phyloP scores from a whole-genome alignment of 2,113 vertebrate species.

The Vidua chalybeata region DNA sequence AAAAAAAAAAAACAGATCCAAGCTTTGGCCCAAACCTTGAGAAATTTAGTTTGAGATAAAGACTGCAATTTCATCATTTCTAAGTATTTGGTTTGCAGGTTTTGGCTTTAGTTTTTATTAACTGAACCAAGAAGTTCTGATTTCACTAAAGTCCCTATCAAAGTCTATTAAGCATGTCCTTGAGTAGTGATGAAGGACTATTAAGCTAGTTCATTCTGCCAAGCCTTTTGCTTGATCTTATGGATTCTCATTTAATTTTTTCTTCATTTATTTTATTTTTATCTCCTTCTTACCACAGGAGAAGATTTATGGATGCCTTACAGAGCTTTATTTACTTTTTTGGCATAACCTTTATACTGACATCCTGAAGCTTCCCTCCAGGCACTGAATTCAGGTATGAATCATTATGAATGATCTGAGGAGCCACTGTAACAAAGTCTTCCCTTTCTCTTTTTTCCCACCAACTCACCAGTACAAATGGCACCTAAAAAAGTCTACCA shows the following conservation, averaged over 20 bases:
- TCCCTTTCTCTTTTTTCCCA: background rate
- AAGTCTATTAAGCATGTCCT: background rate
- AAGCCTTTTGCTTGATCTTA: background rate
- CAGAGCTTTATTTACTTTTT: background rate
- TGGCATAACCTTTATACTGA: background rate
- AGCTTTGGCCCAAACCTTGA: background rate
- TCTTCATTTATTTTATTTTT: background rate
- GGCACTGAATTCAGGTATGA: background rate
- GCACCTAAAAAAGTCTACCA: background rate
- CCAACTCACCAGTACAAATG: background rate
- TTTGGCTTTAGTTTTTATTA: background rate
- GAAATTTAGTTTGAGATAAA: background rate
- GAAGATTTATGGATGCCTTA: background rate
- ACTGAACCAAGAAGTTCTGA: background rate
- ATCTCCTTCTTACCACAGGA: background rate
- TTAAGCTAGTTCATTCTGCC: background rate
- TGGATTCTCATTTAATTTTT: background rate
- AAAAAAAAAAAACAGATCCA: background rate
- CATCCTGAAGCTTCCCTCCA: background rate
- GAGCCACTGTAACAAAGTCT: background rate
- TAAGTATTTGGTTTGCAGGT: background rate
- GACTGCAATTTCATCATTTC: background rate
- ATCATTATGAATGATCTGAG: background rate
- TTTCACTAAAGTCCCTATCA: background rate
- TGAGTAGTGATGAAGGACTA: background rate